Conservation (phyloP, 1,140 invertebrate genomes). For the Potamilus streckersoni region DNA sequence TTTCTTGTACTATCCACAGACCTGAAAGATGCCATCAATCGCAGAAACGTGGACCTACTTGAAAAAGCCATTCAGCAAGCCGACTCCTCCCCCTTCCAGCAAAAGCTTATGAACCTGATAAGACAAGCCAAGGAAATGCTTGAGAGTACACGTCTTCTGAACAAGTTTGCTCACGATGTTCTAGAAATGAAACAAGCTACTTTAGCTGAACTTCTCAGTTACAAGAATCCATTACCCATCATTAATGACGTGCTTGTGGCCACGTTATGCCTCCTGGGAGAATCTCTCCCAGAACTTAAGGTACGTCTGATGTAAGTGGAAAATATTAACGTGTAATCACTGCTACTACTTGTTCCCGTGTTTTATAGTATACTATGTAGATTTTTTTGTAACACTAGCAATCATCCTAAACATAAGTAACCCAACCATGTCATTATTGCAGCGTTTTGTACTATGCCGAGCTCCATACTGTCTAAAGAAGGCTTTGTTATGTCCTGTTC, state of each 20-base stretch:
- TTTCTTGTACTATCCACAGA: background rate
- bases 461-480: too few relatives aligned
- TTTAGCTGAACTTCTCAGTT: slow-evolving; percentile 21
- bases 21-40: slow-evolving; percentile 27
- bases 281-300: slow-evolving; percentile 10
- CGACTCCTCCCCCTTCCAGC: slow-evolving; percentile 5
- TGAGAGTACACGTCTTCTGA: background rate
- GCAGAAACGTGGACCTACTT: slow-evolving; percentile 11
- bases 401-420: too few relatives aligned
- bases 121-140: slow-evolving; percentile 7
- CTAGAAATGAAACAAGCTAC: slow-evolving; percentile 27
- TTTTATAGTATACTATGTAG: too few relatives aligned
- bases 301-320: background rate
- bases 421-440: too few relatives aligned
- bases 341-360: too few relatives aligned
- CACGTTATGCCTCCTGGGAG: slow-evolving; percentile 20
- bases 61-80: slow-evolving; percentile 15
- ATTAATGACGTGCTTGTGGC: slow-evolving; percentile 18
- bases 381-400: too few relatives aligned
- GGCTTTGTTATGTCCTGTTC: too few relatives aligned
- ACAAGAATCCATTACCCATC: slow-evolving; percentile 4
- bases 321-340: too few relatives aligned
- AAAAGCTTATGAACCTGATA: slow-evolving; percentile 2
- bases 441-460: too few relatives aligned
- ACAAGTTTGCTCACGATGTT: slow-evolving; percentile 22